These are phyloP conservation scores for Hyposoter dolosus DNA, from an alignment of 2,888 invertebrate genomes.

Conservation along the genomic window DNA sequence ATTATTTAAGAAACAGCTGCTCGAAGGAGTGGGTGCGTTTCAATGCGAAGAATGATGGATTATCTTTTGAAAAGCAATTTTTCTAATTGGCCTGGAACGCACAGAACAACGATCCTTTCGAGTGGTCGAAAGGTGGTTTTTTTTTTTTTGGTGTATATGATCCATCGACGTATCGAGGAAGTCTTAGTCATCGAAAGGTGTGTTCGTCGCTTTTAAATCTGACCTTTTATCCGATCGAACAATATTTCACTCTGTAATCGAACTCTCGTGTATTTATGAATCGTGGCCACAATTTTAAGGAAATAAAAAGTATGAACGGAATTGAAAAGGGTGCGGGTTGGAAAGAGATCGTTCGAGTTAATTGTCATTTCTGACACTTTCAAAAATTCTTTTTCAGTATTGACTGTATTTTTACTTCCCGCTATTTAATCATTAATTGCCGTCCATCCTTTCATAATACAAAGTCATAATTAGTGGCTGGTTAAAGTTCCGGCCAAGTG, in stretches of 20 bases:
- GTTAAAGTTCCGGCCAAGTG: not conserved
- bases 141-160: constrained; percentile 13
- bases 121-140: constrained; percentile 53
- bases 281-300: not conserved
- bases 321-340: not conserved
- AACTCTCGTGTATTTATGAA: not conserved
- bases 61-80: constrained; percentile 83
- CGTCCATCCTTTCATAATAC: constrained; percentile 11
- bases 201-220: constrained; percentile 43
- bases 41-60: constrained; percentile 78
- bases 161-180: constrained; percentile 13
- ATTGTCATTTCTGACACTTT: not conserved
- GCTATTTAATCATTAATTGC: not conserved
- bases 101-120: constrained; percentile 13
- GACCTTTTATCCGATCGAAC: constrained; percentile 24
- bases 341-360: not conserved
- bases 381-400: not conserved
- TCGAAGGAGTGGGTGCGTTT: constrained; percentile 68
- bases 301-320: not conserved
- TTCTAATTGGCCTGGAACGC: constrained; percentile 78
- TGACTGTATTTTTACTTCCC: not conserved
- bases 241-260: constrained; percentile 2
- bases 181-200: constrained; percentile 83
- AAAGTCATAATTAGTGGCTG: not conserved
- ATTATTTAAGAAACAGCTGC: constrained; percentile 73